phyloP scores from a whole-genome alignment of 2,797 vertebrate species.

The Pempheris klunzingeri region DNA sequence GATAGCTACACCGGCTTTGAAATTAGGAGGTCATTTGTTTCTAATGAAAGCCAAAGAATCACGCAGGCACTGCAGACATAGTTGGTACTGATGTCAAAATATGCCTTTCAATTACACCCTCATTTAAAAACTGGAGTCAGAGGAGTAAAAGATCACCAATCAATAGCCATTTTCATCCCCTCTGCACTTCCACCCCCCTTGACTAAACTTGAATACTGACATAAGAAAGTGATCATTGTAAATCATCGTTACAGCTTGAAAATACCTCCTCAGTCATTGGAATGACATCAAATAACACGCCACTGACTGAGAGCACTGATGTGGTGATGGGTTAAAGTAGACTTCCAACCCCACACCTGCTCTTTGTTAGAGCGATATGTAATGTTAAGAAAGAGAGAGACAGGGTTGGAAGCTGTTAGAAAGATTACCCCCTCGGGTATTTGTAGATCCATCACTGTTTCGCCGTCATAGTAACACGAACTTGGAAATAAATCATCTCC shows the following conservation, averaged over 20 bases:
- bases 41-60: conserved; percentile 64
- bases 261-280: conserved; percentile 77
- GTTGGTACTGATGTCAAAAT: conserved; percentile 63
- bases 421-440: conserved; percentile 69
- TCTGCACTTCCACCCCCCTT: conserved; percentile 31
- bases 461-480: conserved; percentile 73
- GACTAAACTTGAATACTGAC: conserved; percentile 42
- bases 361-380: conserved; percentile 79
- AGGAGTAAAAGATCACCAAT: conserved; percentile 46
- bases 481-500: conserved; percentile 64
- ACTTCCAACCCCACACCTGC: conserved; percentile 78
- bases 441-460: conserved; percentile 72
- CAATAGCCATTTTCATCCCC: conserved; percentile 51
- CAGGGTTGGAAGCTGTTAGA: conserved; percentile 75
- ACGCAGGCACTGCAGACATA: conserved; percentile 41
- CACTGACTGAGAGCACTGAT: conserved; percentile 61
- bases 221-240: conserved; percentile 80
- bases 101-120: conserved; percentile 64
- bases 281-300: conserved; percentile 79
- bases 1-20: conserved; percentile 72
- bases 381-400: conserved; percentile 71
- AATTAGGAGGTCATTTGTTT: conserved; percentile 78
- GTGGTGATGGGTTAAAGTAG: conserved; percentile 72
- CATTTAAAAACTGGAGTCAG: conserved; percentile 52
- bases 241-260: conserved; percentile 77